phyloP scores from a whole-genome alignment of 1,140 invertebrate genomes.

The Ptiloglossa arizonensis region DNA sequence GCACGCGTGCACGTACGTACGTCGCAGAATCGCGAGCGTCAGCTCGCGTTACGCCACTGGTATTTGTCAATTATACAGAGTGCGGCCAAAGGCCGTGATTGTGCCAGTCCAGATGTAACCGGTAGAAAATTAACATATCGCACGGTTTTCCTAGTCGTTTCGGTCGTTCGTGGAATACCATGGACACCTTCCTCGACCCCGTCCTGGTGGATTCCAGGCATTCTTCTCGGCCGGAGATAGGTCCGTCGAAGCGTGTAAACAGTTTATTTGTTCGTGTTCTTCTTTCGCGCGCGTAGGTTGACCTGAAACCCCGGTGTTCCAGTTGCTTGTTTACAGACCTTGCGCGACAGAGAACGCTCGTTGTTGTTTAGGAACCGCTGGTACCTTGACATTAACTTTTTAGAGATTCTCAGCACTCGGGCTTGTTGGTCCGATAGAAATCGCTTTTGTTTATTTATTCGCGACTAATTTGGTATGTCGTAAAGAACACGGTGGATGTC shows the following conservation, averaged over 20 bases:
- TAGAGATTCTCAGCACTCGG: too few relatives aligned
- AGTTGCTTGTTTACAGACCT: too few relatives aligned
- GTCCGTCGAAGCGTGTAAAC: neutral
- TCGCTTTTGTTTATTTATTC: too few relatives aligned
- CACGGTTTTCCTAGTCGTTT: constrained; percentile 26
- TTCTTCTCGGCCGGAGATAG: neutral
- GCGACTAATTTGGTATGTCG: too few relatives aligned
- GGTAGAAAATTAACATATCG: constrained; percentile 18
- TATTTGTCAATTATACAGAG: constrained; percentile 64
- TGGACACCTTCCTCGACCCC: neutral
- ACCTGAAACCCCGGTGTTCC: too few relatives aligned
- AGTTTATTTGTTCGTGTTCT: neutral
- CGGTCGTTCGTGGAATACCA: neutral
- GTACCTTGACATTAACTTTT: too few relatives aligned
- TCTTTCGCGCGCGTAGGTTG: too few relatives aligned
- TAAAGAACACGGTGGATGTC: too few relatives aligned
- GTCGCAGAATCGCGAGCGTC: neutral
- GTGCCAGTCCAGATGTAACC: constrained; percentile 30
- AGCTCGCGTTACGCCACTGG: constrained; percentile 34
- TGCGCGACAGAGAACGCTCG: too few relatives aligned
- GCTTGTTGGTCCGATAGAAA: too few relatives aligned
- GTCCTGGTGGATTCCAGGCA: neutral
- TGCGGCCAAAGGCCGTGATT: constrained; percentile 51
- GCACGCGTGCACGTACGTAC: constrained; percentile 4
- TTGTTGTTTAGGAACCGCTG: too few relatives aligned